These are phyloP conservation scores for Microcebus griseorufus DNA, from an alignment of 2,113 vertebrate species.

Conservation along the genomic window DNA sequence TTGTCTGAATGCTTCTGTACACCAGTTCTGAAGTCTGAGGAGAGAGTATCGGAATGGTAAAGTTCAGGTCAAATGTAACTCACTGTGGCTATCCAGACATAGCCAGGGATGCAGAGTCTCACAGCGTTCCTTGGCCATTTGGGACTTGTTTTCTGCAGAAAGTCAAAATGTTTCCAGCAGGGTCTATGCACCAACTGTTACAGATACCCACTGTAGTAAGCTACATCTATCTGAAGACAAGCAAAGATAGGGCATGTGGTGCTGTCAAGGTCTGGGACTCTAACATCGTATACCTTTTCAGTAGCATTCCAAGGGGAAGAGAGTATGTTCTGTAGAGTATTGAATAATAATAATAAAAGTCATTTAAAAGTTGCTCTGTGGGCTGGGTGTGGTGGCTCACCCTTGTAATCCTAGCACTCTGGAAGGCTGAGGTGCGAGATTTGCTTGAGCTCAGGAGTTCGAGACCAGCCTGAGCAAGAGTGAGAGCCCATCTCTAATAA, in stretches of 20 bases:
- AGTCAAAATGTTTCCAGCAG: not conserved
- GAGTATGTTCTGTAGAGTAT: not conserved
- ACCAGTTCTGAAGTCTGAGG: not conserved
- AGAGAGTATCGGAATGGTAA: not conserved
- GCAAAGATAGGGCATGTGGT: not conserved
- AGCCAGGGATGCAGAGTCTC: not conserved
- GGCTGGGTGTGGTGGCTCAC: too few species aligned
- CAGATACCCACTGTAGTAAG: not conserved
- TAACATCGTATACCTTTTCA: not conserved
- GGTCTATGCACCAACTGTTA: not conserved
- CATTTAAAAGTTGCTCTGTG: not conserved
- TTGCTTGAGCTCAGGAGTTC: too few species aligned
- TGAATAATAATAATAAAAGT: not conserved
- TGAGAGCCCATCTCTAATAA: too few species aligned
- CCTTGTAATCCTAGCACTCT: too few species aligned
- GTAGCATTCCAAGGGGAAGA: not conserved
- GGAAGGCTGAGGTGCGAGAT: too few species aligned
- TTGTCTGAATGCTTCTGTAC: not conserved
- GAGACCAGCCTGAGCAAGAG: too few species aligned
- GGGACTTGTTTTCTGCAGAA: not conserved
- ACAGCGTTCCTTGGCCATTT: not conserved
- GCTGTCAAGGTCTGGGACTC: not conserved
- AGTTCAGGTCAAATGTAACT: not conserved
- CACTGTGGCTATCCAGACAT: not conserved
- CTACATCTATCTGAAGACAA: not conserved